phyloP scores from a whole-genome alignment of 2,888 invertebrate genomes.

The Hypena proboscidalis region DNA sequence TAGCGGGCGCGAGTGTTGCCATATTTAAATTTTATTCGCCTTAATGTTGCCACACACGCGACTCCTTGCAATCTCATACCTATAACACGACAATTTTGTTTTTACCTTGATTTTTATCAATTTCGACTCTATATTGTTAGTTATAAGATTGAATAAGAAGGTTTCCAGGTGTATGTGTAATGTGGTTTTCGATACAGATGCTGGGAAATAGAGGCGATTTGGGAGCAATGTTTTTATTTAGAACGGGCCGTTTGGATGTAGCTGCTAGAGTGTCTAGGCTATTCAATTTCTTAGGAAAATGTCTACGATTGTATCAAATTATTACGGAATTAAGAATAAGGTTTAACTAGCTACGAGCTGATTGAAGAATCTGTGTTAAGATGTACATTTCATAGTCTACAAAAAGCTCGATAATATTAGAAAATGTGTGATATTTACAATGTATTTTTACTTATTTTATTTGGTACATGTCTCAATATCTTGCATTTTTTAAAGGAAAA shows the following conservation, averaged over 20 bases:
- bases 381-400: too few relatives aligned
- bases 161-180: slow-evolving; percentile 13
- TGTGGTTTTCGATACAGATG: slow-evolving; percentile 64
- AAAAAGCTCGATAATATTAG: too few relatives aligned
- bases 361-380: too few relatives aligned
- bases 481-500: too few relatives aligned
- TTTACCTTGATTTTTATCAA: slow-evolving; percentile 1
- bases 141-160: slow-evolving; percentile 43
- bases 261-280: slow-evolving; percentile 45
- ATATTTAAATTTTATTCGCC: slow-evolving; percentile 84
- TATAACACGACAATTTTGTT: slow-evolving; percentile 57
- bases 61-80: slow-evolving; percentile 79
- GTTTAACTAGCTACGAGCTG: too few relatives aligned
- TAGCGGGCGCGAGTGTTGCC: slow-evolving; percentile 74
- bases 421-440: too few relatives aligned
- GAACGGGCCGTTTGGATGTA: slow-evolving; percentile 72
- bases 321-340: background rate
- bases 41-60: slow-evolving; percentile 83
- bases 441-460: too few relatives aligned
- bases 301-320: background rate
- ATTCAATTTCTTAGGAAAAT: too few relatives aligned
- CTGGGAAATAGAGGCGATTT: slow-evolving; percentile 76
- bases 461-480: background rate
- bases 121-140: slow-evolving; percentile 29
- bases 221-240: slow-evolving; percentile 83